phyloP scores from a whole-genome alignment of 2,797 vertebrate genomes.

The Ataeniobius toweri region DNA sequence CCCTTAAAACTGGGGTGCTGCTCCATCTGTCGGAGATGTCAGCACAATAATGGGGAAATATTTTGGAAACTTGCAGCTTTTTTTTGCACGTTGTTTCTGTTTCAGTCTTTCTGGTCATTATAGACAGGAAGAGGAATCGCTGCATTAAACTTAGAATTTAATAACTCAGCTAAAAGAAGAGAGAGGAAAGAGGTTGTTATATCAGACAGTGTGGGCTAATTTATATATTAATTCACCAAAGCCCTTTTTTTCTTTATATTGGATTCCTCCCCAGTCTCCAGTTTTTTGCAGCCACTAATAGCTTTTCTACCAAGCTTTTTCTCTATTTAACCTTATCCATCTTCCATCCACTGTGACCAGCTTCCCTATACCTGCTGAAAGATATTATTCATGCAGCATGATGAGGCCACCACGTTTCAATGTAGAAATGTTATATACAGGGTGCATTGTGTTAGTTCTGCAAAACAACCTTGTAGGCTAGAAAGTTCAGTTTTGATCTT shows the following conservation, averaged over 20 bases:
- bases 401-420: background rate
- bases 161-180: conserved; percentile 24
- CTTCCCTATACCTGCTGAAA: background rate
- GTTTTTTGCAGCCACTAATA: background rate
- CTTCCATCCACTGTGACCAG: background rate
- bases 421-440: background rate
- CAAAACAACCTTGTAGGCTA: too few relatives aligned
- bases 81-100: conserved; percentile 24
- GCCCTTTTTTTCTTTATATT: conserved; percentile 28
- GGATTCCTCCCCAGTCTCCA: background rate
- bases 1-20: conserved; percentile 53
- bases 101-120: conserved; percentile 19
- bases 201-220: conserved; percentile 25
- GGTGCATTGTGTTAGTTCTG: background rate
- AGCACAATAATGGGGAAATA: conserved; percentile 48
- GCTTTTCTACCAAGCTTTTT: background rate
- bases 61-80: conserved; percentile 35
- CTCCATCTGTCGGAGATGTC: conserved; percentile 70
- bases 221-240: conserved; percentile 34
- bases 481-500: too few relatives aligned
- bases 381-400: background rate
- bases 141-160: conserved; percentile 36
- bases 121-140: conserved; percentile 24
- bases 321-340: background rate
- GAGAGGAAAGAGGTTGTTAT: conserved; percentile 18